These are phyloP conservation scores for Steinernema hermaphroditum DNA, from an alignment of 2,888 invertebrate species.

Conservation along the genomic window DNA sequence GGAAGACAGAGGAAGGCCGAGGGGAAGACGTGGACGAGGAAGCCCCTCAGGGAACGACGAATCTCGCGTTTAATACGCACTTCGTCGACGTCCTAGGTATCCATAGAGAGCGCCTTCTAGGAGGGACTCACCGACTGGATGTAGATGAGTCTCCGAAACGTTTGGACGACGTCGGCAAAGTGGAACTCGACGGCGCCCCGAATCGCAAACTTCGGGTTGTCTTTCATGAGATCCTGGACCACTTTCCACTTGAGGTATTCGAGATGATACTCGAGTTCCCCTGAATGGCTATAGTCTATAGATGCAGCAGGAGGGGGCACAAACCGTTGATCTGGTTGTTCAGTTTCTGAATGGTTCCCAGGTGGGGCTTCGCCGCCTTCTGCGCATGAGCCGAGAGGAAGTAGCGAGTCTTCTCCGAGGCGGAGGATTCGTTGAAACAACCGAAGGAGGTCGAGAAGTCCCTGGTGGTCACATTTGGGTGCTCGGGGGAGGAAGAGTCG, in stretches of 20 bases:
- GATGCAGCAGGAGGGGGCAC: too few relatives aligned
- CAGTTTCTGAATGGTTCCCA: neutral
- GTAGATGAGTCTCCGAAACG: neutral
- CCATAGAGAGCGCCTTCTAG: too few relatives aligned
- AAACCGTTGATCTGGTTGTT: constrained; percentile 15
- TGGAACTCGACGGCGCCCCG: constrained; percentile 21
- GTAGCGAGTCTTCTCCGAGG: neutral
- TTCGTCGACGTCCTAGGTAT: neutral
- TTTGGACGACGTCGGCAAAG: constrained; percentile 1
- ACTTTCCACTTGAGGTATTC: constrained; percentile 12
- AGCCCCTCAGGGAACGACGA: neutral
- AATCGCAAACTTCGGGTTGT: constrained; percentile 7
- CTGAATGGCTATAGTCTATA: too few relatives aligned
- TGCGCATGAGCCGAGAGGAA: neutral
- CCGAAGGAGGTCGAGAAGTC: constrained; percentile 4
- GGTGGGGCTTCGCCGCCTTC: neutral
- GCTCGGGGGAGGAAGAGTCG: neutral
- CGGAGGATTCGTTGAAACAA: constrained; percentile 13
- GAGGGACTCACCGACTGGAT: constrained; percentile 4
- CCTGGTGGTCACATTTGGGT: constrained; percentile 15
- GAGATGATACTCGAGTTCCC: neutral
- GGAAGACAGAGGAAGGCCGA: constrained; percentile 17
- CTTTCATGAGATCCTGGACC: neutral
- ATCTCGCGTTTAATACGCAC: neutral
- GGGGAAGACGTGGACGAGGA: constrained; percentile 13